A percentile compares a stretch with the other conserved stretches of the same genome.
phyloP scores from a whole-genome alignment of 2,888 invertebrate genomes.

The Torymus tubicola region DNA sequence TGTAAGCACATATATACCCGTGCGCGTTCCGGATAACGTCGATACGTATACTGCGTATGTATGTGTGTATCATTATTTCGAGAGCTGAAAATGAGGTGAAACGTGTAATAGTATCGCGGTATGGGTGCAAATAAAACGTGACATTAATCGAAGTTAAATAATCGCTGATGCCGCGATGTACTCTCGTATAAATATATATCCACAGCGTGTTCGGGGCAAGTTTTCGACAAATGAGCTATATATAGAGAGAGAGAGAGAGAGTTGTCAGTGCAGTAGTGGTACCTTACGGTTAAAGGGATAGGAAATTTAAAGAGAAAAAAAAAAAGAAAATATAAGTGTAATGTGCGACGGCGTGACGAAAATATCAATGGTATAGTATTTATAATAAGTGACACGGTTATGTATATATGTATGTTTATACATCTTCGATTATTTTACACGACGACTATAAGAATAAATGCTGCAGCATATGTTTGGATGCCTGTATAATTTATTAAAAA shows the following conservation, averaged over 20 bases:
- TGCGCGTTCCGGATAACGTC: too few species aligned
- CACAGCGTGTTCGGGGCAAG: too few species aligned
- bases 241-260: too few species aligned
- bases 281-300: too few species aligned
- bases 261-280: too few species aligned
- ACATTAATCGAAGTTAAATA: slow-evolving; percentile 4
- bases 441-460: slow-evolving; percentile 8
- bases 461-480: neutral
- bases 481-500: neutral
- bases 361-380: slow-evolving; percentile 15
- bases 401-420: neutral
- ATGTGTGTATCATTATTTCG: too few species aligned
- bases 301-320: too few species aligned
- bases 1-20: neutral
- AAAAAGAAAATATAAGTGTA: too few species aligned
- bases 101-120: neutral
- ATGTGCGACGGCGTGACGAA: neutral
- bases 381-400: slow-evolving; percentile 24
- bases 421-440: slow-evolving; percentile 10
- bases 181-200: too few species aligned
- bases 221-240: too few species aligned
- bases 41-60: too few species aligned
- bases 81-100: too few species aligned
- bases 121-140: neutral
- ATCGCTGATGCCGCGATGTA: neutral